Base-by-base conservation (phyloP, 2,888 invertebrate genomes). In the Mesorhabditis sp. region DNA sequence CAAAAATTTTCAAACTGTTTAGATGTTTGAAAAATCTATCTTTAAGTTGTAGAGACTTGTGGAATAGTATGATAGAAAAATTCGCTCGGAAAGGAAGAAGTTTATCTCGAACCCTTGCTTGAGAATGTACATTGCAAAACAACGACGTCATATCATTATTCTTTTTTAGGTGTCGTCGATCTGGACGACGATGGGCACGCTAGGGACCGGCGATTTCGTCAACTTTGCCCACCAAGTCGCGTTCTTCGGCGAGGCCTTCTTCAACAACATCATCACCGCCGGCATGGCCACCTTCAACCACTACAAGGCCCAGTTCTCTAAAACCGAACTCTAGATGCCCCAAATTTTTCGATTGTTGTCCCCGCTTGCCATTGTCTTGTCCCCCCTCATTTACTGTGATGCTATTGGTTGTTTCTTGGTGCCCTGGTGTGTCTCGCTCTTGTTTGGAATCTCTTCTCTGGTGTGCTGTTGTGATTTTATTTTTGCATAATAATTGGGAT, bases 111-210 rank as follows among this genome's bases (percentile, higher is more conserved):
- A 28, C 13, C 63, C 28, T 61, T 66, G 45, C 28, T 63, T 66
- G 10, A 41, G n/a, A n/a, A 15, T 2, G 64, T n/a, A 15, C 10
- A 15, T 63, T n/a, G 41, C 10, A 62, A 10, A 41, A 43, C 5
- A 43, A 74, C 72, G 77, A 5, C 75, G 83, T 15, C 83, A 83
- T 10, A 70, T 84, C 43, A 70, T 78, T 4, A 80, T 83, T 4
- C 45, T n/a, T 50, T 50, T 50, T 50, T 50, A 50, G 58, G 58
- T 75, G 58, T 76, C 76, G 5, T 69, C 72, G 10, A 45, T 72
- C 65, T 66, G 72, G 74, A 70, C 69, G 3, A 64, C 61, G 3
- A 41, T 50, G 13, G 66, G 68, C 41, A 62, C 67, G 41, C 50
- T 76, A 45, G 43, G 71, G 3, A 42, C 66, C 28, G 83, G 81